Conservation (phyloP, 2,888 invertebrate genomes). For the Amorpha juglandis region DNA sequence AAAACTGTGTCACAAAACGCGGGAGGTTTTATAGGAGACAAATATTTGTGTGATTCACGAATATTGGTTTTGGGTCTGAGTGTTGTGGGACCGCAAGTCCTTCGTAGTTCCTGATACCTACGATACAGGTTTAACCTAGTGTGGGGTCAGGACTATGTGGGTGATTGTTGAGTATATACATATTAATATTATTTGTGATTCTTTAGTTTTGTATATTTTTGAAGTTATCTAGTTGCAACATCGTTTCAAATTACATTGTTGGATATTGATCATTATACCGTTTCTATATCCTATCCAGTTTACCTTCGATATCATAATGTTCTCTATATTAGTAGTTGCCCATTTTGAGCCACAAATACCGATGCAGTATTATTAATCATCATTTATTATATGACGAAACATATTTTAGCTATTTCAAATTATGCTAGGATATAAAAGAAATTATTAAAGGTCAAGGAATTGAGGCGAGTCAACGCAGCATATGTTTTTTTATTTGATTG, state of each 20-base stretch:
- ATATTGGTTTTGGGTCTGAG: too few relatives aligned
- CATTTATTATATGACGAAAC: constrained; percentile 15
- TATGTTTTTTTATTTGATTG: too few relatives aligned
- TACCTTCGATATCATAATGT: constrained; percentile 5
- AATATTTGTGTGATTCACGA: too few relatives aligned
- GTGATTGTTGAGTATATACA: too few relatives aligned
- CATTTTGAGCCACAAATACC: background rate
- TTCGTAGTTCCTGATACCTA: too few relatives aligned
- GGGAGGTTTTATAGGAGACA: too few relatives aligned
- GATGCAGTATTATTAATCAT: constrained; percentile 4
- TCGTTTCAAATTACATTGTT: constrained; percentile 15
- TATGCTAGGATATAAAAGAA: background rate
- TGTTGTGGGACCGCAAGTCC: too few relatives aligned
- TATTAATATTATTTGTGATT: too few relatives aligned
- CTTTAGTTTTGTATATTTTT: background rate
- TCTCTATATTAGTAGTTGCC: background rate
- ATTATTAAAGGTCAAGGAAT: constrained; percentile 14
- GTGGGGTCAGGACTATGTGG: too few relatives aligned
- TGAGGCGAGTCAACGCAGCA: too few relatives aligned
- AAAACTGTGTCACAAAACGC: too few relatives aligned
- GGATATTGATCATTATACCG: background rate
- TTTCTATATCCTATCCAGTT: background rate
- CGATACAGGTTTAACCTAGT: too few relatives aligned
- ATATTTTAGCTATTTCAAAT: constrained; percentile 2
- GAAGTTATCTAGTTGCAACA: background rate